phyloP scores from a whole-genome alignment of 2,888 invertebrate species.

The Megamerina dolium region DNA sequence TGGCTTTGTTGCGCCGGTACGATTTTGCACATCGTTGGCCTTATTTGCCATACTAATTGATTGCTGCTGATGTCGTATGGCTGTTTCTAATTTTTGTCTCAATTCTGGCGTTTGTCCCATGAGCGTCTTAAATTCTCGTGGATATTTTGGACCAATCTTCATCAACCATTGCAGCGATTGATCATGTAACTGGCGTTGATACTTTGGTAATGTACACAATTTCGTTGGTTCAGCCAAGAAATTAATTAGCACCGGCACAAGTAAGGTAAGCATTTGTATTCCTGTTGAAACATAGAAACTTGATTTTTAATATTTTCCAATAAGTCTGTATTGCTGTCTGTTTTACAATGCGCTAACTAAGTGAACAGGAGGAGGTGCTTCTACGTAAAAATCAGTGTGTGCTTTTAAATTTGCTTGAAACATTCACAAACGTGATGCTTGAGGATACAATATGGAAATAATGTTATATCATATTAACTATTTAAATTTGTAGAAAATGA shows the following conservation, averaged over 20 bases:
- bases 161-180: conserved; percentile 84
- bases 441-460: too few relatives aligned
- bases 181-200: conserved; percentile 72
- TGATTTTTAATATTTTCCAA: too few relatives aligned
- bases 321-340: too few relatives aligned
- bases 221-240: conserved; percentile 69
- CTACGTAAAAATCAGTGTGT: too few relatives aligned
- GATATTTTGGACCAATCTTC: conserved; percentile 87
- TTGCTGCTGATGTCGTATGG: conserved; percentile 70
- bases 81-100: conserved; percentile 75
- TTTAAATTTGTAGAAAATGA: too few relatives aligned
- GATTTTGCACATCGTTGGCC: conserved; percentile 51
- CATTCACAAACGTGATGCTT: too few relatives aligned
- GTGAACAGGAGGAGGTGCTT: too few relatives aligned
- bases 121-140: conserved; percentile 86
- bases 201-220: conserved; percentile 56
- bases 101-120: conserved; percentile 80
- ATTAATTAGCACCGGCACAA: conserved; percentile 86
- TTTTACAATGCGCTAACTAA: too few relatives aligned
- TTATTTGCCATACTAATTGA: conserved; percentile 49
- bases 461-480: too few relatives aligned
- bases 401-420: too few relatives aligned
- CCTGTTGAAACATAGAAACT: conserved; percentile 62
- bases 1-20: conserved; percentile 40
- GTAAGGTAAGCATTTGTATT: conserved; percentile 78